Evolutionary conservation across 2,888 invertebrate genomes (phyloP).

Genomic region (Rotaria sp.): DNA sequence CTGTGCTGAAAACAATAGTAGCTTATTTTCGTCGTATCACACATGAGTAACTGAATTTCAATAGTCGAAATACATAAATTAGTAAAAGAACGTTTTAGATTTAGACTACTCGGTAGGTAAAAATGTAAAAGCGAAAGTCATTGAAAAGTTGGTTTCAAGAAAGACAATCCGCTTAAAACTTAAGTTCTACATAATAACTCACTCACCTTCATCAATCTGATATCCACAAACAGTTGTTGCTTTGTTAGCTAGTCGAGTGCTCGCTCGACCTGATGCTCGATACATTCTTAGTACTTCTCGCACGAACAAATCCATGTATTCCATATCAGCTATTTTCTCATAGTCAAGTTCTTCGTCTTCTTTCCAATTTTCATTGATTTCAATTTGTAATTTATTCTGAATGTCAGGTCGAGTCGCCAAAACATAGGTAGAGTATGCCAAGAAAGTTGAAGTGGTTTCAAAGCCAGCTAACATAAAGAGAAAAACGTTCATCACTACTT

Average conservation of each 20-base stretch:
- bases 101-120: too few relatives aligned
- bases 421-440: constrained; percentile 22
- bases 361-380: neutral
- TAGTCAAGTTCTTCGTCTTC: constrained; percentile 28
- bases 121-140: too few relatives aligned
- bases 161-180: too few relatives aligned
- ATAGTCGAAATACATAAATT: too few relatives aligned
- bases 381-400: constrained; percentile 27
- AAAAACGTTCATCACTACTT: constrained; percentile 27
- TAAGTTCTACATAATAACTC: neutral
- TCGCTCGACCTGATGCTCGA: neutral
- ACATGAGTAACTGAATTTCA: too few relatives aligned
- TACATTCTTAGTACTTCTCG: constrained; percentile 35
- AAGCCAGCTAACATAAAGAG: constrained; percentile 34
- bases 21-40: too few relatives aligned
- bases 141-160: too few relatives aligned
- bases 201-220: constrained; percentile 6
- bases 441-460: constrained; percentile 28
- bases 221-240: neutral
- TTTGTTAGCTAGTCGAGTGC: neutral
- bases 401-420: constrained; percentile 31
- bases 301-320: constrained; percentile 34
- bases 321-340: constrained; percentile 16
- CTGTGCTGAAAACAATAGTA: too few relatives aligned
- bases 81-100: too few relatives aligned